Evolutionary conservation across 2,888 invertebrate genomes (phyloP), one percentile per base, ranked within the genome.

Genomic region (Pyrgus malvae): DNA sequence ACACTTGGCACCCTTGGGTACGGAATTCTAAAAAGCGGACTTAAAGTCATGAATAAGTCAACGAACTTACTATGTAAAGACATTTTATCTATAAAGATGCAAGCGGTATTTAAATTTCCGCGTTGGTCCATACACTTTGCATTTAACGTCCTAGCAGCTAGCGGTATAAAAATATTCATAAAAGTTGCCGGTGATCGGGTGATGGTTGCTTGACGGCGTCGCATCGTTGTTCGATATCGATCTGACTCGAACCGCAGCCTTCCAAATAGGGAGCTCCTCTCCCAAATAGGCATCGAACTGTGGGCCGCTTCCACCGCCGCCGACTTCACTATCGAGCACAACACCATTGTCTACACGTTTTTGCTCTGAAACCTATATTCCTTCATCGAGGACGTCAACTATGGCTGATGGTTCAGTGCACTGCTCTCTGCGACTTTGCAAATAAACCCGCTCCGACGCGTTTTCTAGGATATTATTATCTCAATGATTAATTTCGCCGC

Each of bases 181-280:
- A 77, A 79, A 68, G 72, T 71, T 69, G 72, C 65, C 64, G 66
- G 29, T 45, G 53, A 38, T 54, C 53, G 54, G 37, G 70, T 82
- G 86, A 87, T 72, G 75, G 76, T 63, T 65, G 57, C 74, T 59
- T 79, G 85, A 78, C 75, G 72, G 69, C 51, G 69, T 54, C 58
- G 74, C 74, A 71, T 68, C 76, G 71, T 71, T 71, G 57, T 37
- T 69, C 72, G 85, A 86, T 87, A 83, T 78, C 71, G 81, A 87
- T 85, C 83, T 74, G 73, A 78, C 83, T 83, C 78, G 87, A 78
- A 77, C 70, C 74, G 74, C 88, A 90, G 89, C 80, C 77, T 90
- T 87, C 90, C 90, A 81, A 89, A 90, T 90, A 88, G 80, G 90
- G 88, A 63, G 63, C 61, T 70, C 64, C 72, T 69, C 66, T 80